Percentiles rank a stretch among this genome's conserved stretches.
Conservation (phyloP, 2,113 vertebrate species). For the Saccopteryx bilineata region DNA sequence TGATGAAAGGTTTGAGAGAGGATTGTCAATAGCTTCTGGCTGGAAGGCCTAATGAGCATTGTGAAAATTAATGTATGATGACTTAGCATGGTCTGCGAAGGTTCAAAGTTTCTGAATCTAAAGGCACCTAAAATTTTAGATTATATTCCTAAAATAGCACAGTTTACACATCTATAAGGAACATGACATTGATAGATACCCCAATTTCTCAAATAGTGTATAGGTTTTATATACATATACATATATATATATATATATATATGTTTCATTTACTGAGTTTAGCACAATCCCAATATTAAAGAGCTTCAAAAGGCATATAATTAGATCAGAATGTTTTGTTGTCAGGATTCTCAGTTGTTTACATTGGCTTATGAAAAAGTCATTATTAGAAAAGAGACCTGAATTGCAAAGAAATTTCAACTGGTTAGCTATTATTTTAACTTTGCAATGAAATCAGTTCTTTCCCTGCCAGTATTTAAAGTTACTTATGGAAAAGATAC, state of each 20-base stretch:
- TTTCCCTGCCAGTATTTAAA: conserved; percentile 74
- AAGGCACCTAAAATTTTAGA: conserved; percentile 46
- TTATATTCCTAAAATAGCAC: background rate
- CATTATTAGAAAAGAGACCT: conserved; percentile 73
- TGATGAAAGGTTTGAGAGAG: conserved; percentile 77
- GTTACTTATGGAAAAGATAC: conserved; percentile 74
- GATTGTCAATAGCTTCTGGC: conserved; percentile 61
- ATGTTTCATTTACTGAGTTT: conserved; percentile 49
- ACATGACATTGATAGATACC: background rate
- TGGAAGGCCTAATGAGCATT: conserved; percentile 53
- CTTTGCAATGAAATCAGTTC: conserved; percentile 71
- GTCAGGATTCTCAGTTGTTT: conserved; percentile 76
- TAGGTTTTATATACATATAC: background rate
- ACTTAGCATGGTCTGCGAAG: conserved; percentile 50
- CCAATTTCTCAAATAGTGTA: conserved; percentile 41
- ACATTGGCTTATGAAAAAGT: conserved; percentile 78
- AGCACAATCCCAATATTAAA: conserved; percentile 55
- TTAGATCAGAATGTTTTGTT: conserved; percentile 81
- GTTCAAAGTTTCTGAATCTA: conserved; percentile 5
- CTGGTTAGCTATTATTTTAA: conserved; percentile 82
- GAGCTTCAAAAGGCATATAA: conserved; percentile 79
- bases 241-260: no score
- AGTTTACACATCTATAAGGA: background rate
- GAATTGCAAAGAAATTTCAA: conserved; percentile 78
- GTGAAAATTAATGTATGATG: conserved; percentile 62